Evolutionary conservation across 2,888 invertebrate species (phyloP).

Genomic region (Heliothis peltigera): DNA sequence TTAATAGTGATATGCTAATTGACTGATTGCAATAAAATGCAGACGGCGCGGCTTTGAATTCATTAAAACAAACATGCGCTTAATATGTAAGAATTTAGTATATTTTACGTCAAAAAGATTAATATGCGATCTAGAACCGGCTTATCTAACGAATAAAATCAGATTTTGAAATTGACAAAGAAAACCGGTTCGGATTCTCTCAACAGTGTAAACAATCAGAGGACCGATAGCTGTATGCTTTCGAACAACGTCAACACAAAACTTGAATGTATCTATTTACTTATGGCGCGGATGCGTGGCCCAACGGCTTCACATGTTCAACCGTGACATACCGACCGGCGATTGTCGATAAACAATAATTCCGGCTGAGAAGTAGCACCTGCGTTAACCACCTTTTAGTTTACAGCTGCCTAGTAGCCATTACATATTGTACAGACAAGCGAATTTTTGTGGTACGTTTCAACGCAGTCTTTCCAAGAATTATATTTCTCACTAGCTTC

Average conservation of each 20-base stretch:
- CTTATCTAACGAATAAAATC: conserved; percentile 12
- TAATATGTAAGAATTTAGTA: background rate
- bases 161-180: conserved; percentile 14
- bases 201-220: background rate
- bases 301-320: background rate
- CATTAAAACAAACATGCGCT: conserved; percentile 37
- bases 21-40: conserved; percentile 48
- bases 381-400: background rate
- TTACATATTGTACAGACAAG: background rate
- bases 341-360: conserved; percentile 3
- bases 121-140: conserved; percentile 6
- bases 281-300: background rate
- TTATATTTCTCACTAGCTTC: too few species aligned
- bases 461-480: too few species aligned
- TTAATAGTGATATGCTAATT: conserved; percentile 40
- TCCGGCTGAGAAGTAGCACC: background rate
- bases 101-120: conserved; percentile 11
- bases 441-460: too few species aligned
- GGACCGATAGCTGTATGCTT: conserved; percentile 11
- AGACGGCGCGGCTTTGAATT: conserved; percentile 26
- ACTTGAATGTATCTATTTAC: conserved; percentile 15
- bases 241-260: conserved; percentile 9
- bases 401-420: background rate
- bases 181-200: conserved; percentile 19
- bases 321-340: background rate